Evolutionary conservation across 1,140 invertebrate species (phyloP).

Genomic region (Tetragonula clypearis): DNA sequence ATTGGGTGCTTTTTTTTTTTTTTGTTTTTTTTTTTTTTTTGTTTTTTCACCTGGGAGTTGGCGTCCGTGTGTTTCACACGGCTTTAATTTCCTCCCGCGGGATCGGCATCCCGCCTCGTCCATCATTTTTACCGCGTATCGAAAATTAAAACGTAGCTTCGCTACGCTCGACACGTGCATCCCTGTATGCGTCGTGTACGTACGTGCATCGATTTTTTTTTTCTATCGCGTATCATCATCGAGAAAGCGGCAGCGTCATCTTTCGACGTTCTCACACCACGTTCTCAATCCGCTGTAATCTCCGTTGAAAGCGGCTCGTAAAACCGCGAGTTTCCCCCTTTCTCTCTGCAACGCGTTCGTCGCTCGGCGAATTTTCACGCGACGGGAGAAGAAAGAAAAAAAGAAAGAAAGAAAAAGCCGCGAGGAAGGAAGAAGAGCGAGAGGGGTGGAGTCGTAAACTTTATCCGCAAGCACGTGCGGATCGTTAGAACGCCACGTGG

Average conservation of each 20-base stretch:
- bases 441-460: conserved; percentile 42
- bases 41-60: not conserved
- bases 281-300: not conserved
- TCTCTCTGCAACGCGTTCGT: not conserved
- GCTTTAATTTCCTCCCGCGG: conserved; percentile 18
- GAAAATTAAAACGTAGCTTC: conserved; percentile 18
- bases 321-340: not conserved
- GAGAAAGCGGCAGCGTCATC: not conserved
- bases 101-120: not conserved
- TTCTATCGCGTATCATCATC: not conserved
- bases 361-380: not conserved
- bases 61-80: not conserved
- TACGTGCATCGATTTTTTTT: conserved; percentile 10
- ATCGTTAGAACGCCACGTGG: conserved; percentile 49
- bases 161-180: not conserved
- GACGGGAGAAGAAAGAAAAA: not conserved
- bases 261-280: not conserved
- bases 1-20: too few species aligned
- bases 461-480: conserved; percentile 48
- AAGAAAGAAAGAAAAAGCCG: not conserved
- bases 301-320: not conserved
- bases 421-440: conserved; percentile 5
- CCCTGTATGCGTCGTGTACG: not conserved
- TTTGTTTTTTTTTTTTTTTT: too few species aligned
- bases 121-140: conserved; percentile 27